Percentiles rank a stretch among this genome's conserved stretches.
These are phyloP conservation scores for Cheilosia pagana DNA, from an alignment of 2,888 invertebrate species.

Conservation along the genomic window DNA sequence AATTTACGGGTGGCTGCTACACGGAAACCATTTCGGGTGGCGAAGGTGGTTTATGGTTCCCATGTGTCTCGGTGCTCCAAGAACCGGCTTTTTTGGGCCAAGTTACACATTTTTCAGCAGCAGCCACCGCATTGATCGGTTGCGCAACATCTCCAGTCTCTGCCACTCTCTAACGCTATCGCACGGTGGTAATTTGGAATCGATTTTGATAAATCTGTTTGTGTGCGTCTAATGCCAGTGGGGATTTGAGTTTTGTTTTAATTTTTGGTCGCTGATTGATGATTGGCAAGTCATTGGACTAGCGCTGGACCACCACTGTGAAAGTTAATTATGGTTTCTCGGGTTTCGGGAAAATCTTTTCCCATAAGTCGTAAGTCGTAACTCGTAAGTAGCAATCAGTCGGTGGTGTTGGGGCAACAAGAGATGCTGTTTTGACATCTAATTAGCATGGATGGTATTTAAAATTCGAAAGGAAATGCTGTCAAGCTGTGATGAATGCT, in stretches of 20 bases:
- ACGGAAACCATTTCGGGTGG: constrained; percentile 65
- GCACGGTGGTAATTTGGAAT: constrained; percentile 35
- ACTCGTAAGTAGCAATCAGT: not conserved
- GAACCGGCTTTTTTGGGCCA: constrained; percentile 64
- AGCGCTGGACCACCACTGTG: constrained; percentile 29
- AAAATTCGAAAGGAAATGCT: constrained; percentile 14
- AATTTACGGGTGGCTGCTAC: constrained; percentile 36
- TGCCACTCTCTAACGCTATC: constrained; percentile 52
- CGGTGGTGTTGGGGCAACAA: not conserved
- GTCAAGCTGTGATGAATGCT: constrained; percentile 10
- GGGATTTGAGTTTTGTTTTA: constrained; percentile 53
- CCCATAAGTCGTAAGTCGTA: not conserved
- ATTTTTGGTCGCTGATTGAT: constrained; percentile 55
- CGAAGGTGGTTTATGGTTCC: constrained; percentile 71
- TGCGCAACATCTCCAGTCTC: constrained; percentile 54
- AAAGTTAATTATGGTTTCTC: constrained; percentile 35
- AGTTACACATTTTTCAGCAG: constrained; percentile 11
- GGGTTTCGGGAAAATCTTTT: constrained; percentile 9
- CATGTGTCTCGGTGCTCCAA: constrained; percentile 41
- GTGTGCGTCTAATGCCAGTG: constrained; percentile 19
- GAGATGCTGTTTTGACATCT: constrained; percentile 36
- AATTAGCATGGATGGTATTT: constrained; percentile 10
- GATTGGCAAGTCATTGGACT: constrained; percentile 45
- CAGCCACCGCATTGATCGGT: constrained; percentile 1
- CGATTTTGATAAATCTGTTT: constrained; percentile 21